Evolutionary conservation across 35 echinoderm and acorn worm genomes (phyloP).

Genomic region (Eucidaris tribuloides): DNA sequence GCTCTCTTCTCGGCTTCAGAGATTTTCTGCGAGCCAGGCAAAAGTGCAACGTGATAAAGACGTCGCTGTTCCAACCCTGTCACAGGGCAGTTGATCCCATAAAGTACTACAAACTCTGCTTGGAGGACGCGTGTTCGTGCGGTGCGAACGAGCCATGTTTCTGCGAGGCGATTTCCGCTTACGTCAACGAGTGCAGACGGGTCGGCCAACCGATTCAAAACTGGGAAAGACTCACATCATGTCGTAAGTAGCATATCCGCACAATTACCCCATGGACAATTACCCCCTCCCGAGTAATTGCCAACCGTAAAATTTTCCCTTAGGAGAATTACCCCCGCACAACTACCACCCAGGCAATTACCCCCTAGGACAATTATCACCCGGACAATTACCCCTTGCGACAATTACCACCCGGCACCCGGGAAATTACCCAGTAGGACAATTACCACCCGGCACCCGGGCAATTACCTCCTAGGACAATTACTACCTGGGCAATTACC

Average conservation of each 20-base stretch:
- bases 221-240: slow-evolving; percentile 16
- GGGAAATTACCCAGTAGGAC: too few relatives aligned
- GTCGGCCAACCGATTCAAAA: slow-evolving; percentile 3
- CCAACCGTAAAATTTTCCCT: too few relatives aligned
- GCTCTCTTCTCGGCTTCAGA: neutral
- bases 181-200: slow-evolving; percentile 51
- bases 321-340: too few relatives aligned
- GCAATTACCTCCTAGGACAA: too few relatives aligned
- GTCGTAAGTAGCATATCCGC: slow-evolving; percentile 67
- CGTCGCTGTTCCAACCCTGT: neutral
- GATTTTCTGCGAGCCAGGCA: neutral
- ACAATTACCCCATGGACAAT: too few relatives aligned
- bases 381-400: too few relatives aligned
- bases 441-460: too few relatives aligned
- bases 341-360: too few relatives aligned
- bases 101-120: slow-evolving; percentile 36
- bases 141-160: slow-evolving; percentile 45
- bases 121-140: slow-evolving; percentile 66
- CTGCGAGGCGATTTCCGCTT: slow-evolving; percentile 53
- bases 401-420: too few relatives aligned
- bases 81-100: slow-evolving; percentile 22
- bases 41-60: slow-evolving; percentile 5
- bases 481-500: too few relatives aligned
- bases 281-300: too few relatives aligned
- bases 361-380: too few relatives aligned